These are phyloP conservation scores for Atherinomorus stipes DNA, from an alignment of 2,113 vertebrate genomes.

Conservation along the genomic window DNA sequence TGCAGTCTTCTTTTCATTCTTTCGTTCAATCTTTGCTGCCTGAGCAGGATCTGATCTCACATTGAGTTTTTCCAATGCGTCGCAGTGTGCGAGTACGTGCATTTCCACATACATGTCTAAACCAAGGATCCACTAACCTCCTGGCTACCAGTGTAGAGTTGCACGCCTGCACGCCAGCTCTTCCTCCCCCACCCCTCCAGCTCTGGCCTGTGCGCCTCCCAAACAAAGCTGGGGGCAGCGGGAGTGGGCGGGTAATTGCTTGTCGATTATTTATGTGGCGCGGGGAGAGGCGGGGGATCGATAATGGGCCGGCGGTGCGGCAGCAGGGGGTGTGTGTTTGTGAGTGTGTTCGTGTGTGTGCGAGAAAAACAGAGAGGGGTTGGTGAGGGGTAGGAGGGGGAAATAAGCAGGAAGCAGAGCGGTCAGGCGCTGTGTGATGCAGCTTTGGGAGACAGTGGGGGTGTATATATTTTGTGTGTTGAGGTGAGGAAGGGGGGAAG, in stretches of 20 bases:
- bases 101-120: slow-evolving; percentile 61
- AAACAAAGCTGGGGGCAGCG: slow-evolving; percentile 86
- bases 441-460: slow-evolving; percentile 69
- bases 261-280: slow-evolving; percentile 87
- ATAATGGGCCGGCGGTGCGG: slow-evolving; percentile 83
- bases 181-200: slow-evolving; percentile 64
- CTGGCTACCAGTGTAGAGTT: slow-evolving; percentile 68
- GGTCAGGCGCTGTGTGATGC: slow-evolving; percentile 75
- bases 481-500: background rate
- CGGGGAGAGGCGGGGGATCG: slow-evolving; percentile 86
- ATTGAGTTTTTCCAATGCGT: slow-evolving; percentile 36
- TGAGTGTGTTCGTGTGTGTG: slow-evolving; percentile 45
- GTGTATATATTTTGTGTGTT: slow-evolving; percentile 66
- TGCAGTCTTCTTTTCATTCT: slow-evolving; percentile 28
- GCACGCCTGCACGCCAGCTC: slow-evolving; percentile 70
- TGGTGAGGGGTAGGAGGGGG: slow-evolving; percentile 60
- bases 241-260: slow-evolving; percentile 88
- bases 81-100: slow-evolving; percentile 27
- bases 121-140: slow-evolving; percentile 67
- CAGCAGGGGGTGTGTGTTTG: slow-evolving; percentile 65
- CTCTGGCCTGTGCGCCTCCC: slow-evolving; percentile 80
- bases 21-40: slow-evolving; percentile 5
- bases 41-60: slow-evolving; percentile 65
- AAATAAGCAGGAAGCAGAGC: slow-evolving; percentile 75
- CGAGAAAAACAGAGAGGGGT: slow-evolving; percentile 35